phyloP scores from a whole-genome alignment of 1,140 invertebrate species.

The Euura saliciscinereae region DNA sequence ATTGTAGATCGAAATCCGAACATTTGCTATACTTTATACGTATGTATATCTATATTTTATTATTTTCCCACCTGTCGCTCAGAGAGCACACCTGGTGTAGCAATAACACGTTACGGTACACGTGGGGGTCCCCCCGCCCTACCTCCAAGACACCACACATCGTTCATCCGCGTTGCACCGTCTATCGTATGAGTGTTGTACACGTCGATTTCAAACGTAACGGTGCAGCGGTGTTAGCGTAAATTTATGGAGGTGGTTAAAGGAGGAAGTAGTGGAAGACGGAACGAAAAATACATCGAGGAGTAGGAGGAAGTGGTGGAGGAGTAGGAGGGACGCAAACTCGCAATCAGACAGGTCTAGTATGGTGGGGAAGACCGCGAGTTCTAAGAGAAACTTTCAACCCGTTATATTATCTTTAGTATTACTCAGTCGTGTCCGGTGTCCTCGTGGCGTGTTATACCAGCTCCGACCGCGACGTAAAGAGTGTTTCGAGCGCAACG shows the following conservation, averaged over 20 bases:
- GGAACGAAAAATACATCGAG: background rate
- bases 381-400: background rate
- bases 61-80: no score
- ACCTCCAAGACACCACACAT: no score
- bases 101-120: no score
- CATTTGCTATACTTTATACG: no score
- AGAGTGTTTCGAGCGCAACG: background rate
- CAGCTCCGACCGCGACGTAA: background rate
- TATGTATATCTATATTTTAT: no score
- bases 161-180: no score
- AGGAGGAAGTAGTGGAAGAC: background rate
- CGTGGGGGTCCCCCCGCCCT: no score
- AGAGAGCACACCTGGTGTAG: no score
- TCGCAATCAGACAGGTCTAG: background rate
- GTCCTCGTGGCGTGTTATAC: background rate
- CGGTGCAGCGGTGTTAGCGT: no score
- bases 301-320: background rate
- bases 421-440: background rate
- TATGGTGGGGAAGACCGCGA: background rate
- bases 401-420: slow-evolving; percentile 5
- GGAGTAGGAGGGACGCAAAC: background rate
- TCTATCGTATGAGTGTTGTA: no score
- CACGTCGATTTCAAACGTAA: no score
- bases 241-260: background rate
- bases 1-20: no score